A percentile compares a stretch with the other conserved stretches of the same genome.
Evolutionary conservation across 2,888 invertebrate genomes (phyloP).

Genomic region (Dusona sp.): DNA sequence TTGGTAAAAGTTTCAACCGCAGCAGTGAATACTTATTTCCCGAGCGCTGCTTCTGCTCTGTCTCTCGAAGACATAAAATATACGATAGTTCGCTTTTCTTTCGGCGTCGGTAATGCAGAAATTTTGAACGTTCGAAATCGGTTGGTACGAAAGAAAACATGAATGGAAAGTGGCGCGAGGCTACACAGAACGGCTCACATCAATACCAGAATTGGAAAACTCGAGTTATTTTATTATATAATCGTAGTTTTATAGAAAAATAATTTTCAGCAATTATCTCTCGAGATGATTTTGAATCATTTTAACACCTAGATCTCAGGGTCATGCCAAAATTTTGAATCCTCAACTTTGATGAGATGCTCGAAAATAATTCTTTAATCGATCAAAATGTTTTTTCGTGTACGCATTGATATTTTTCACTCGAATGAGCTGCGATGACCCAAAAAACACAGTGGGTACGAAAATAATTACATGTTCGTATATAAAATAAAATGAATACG

Average conservation of each 20-base stretch:
- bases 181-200: conserved; percentile 28
- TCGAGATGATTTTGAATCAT: no score
- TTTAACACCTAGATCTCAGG: no score
- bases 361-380: no score
- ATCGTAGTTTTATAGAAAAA: background rate
- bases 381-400: no score
- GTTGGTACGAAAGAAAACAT: conserved; percentile 34
- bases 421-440: no score
- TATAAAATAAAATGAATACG: background rate
- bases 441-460: no score
- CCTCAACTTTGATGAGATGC: no score
- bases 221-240: background rate
- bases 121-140: background rate
- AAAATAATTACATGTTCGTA: no score
- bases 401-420: no score
- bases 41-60: background rate
- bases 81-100: conserved; percentile 11
- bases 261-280: background rate
- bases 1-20: conserved; percentile 29
- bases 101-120: conserved; percentile 58
- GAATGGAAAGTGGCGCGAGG: conserved; percentile 38
- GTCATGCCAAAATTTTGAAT: background rate
- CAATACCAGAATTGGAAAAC: conserved; percentile 23
- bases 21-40: conserved; percentile 42
- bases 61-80: background rate